Percentiles rank a stretch among this genome's conserved stretches.
Conservation (phyloP, 2,888 invertebrate species). For the Pimpla rufipes region DNA sequence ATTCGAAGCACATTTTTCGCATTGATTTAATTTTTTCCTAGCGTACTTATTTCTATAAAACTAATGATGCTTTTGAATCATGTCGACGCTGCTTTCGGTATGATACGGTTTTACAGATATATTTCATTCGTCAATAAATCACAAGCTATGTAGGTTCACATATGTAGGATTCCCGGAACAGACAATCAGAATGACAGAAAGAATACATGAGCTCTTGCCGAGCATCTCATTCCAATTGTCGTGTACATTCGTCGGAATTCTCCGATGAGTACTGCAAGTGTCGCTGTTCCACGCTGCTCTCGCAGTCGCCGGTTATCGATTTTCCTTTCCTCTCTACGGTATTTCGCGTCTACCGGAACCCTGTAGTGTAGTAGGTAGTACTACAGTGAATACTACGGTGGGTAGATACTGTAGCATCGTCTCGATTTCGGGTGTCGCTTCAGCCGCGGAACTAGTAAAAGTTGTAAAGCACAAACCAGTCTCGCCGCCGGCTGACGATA, state of each 20-base stretch:
- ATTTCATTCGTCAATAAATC: too few relatives aligned
- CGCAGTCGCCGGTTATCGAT: slow-evolving; percentile 68
- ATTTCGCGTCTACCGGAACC: slow-evolving; percentile 61
- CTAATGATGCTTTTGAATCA: too few relatives aligned
- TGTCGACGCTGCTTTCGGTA: too few relatives aligned
- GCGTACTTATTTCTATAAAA: too few relatives aligned
- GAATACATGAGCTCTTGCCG: neutral
- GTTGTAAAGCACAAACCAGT: neutral
- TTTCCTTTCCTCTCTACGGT: slow-evolving; percentile 65
- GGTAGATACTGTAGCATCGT: slow-evolving; percentile 28
- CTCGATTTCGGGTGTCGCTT: slow-evolving; percentile 36
- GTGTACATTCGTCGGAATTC: slow-evolving; percentile 53
- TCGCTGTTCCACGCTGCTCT: slow-evolving; percentile 62
- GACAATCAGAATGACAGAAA: slow-evolving; percentile 8
- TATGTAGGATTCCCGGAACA: neutral
- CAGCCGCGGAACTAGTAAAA: slow-evolving; percentile 1
- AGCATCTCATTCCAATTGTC: slow-evolving; percentile 15
- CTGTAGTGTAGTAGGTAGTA: slow-evolving; percentile 43
- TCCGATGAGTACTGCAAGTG: slow-evolving; percentile 65
- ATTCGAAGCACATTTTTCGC: neutral
- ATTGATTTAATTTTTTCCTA: too few relatives aligned
- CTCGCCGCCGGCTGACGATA: neutral
- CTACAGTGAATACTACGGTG: slow-evolving; percentile 28
- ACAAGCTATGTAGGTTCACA: neutral
- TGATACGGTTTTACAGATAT: too few relatives aligned